These are phyloP conservation scores for Drosophila punjabiensis DNA, from an alignment of 1,140 invertebrate genomes.

Conservation along the genomic window DNA sequence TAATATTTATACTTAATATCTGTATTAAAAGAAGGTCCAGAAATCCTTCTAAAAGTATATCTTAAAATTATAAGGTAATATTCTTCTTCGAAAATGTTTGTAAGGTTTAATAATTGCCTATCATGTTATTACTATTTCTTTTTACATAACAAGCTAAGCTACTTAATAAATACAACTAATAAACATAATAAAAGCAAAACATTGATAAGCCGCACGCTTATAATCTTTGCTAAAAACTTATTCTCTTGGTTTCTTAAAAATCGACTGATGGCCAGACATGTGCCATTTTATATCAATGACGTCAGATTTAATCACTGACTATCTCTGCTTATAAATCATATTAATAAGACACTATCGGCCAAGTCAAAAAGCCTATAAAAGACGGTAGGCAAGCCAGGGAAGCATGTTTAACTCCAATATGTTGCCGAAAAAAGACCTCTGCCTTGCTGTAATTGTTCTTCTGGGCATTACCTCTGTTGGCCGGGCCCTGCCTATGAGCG, in stretches of 20 bases:
- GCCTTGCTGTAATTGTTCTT: slow-evolving; percentile 7
- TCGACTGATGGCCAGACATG: slow-evolving; percentile 21
- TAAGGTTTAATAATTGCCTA: not conserved
- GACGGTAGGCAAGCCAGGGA: not conserved
- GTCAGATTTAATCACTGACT: slow-evolving; percentile 16
- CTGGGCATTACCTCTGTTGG: not conserved
- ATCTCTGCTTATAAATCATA: slow-evolving; percentile 35
- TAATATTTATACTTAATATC: not conserved
- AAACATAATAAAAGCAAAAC: not conserved
- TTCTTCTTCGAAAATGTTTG: not conserved
- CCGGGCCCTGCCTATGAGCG: slow-evolving; percentile 30
- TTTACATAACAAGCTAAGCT: not conserved
- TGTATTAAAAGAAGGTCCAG: rapidly evolving
- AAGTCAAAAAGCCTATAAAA: slow-evolving; percentile 27
- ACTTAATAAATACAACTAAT: not conserved
- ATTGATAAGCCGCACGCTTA: slow-evolving; percentile 3
- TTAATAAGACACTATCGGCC: slow-evolving; percentile 2
- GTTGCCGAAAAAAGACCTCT: slow-evolving; percentile 21
- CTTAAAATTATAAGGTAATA: not conserved
- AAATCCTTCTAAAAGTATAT: not conserved
- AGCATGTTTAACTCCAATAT: slow-evolving; percentile 21
- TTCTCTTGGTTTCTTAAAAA: slow-evolving; percentile 30
- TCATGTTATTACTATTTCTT: not conserved
- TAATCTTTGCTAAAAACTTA: slow-evolving; percentile 1
- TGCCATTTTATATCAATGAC: slow-evolving; percentile 20